Evolutionary conservation across 2,113 vertebrate species (phyloP).

Genomic region (Archilochus colubris): DNA sequence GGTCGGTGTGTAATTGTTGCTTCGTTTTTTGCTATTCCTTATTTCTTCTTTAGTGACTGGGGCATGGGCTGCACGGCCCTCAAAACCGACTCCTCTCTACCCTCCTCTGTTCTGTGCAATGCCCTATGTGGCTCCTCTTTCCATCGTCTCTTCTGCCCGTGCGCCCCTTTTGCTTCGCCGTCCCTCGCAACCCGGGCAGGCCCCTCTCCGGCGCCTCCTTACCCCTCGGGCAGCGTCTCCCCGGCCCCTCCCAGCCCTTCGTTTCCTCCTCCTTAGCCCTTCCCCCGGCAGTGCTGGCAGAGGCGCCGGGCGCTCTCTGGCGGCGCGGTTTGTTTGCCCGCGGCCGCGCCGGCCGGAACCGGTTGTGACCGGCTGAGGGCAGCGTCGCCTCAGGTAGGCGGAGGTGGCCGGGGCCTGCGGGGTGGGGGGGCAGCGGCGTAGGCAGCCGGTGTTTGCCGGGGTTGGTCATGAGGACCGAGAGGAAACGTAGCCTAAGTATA

Average conservation of each 20-base stretch:
- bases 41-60: accelerated
- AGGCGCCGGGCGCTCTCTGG: accelerated
- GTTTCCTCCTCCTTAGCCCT: too few relatives aligned
- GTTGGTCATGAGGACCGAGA: not conserved
- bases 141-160: not conserved
- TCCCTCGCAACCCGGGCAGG: accelerated
- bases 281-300: accelerated
- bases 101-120: not conserved
- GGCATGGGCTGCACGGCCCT: accelerated
- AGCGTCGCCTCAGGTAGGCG: too few relatives aligned
- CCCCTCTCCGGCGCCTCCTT: too few relatives aligned
- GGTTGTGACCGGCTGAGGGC: too few relatives aligned
- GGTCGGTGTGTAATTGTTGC: accelerated
- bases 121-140: not conserved
- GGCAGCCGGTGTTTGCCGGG: too few relatives aligned
- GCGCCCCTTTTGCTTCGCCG: accelerated
- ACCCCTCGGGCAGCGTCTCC: not conserved
- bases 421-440: not conserved
- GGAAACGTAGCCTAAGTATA: accelerated
- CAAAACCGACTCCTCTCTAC: accelerated
- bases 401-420: too few relatives aligned
- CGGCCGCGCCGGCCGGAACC: too few relatives aligned
- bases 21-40: not conserved
- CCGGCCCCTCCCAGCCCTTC: too few relatives aligned
- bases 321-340: too few relatives aligned